These are phyloP conservation scores for Poecile atricapillus DNA, from an alignment of 2,113 vertebrate genomes.

Conservation along the genomic window DNA sequence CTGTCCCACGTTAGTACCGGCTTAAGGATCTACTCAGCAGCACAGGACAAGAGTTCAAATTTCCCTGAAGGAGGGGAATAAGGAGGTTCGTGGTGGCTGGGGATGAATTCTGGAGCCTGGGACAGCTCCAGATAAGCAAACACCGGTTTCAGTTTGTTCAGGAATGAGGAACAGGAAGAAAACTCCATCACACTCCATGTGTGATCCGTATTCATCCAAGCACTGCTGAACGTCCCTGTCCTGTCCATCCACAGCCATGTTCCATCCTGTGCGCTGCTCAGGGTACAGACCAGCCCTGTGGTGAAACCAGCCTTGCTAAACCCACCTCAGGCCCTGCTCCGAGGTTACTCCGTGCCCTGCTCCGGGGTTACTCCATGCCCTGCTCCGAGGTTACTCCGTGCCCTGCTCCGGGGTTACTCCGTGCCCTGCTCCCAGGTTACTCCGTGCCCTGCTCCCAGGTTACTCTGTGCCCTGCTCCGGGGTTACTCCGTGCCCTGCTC, in stretches of 20 bases:
- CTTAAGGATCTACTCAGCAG: neutral
- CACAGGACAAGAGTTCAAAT: neutral
- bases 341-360: accelerated
- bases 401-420: too few species aligned
- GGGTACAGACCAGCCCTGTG: accelerated
- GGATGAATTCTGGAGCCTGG: neutral
- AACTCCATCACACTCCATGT: accelerated
- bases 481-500: too few species aligned
- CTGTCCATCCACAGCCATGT: accelerated
- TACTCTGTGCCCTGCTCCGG: too few species aligned
- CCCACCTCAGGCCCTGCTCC: accelerated
- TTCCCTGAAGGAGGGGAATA: neutral
- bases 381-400: too few species aligned
- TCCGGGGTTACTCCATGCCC: neutral
- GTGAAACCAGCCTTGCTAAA: accelerated
- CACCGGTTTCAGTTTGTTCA: neutral
- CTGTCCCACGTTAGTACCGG: neutral
- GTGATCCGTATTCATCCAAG: neutral
- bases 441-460: too few species aligned
- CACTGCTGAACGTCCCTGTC: neutral
- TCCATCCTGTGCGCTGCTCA: accelerated
- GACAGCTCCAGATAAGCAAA: neutral
- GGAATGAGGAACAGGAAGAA: neutral
- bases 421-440: too few species aligned
- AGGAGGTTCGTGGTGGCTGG: neutral